Percentiles rank a stretch among this genome's conserved stretches.
These are phyloP conservation scores for Clarias batrachus DNA, from an alignment of 2,113 vertebrate genomes.

Conservation along the genomic window DNA sequence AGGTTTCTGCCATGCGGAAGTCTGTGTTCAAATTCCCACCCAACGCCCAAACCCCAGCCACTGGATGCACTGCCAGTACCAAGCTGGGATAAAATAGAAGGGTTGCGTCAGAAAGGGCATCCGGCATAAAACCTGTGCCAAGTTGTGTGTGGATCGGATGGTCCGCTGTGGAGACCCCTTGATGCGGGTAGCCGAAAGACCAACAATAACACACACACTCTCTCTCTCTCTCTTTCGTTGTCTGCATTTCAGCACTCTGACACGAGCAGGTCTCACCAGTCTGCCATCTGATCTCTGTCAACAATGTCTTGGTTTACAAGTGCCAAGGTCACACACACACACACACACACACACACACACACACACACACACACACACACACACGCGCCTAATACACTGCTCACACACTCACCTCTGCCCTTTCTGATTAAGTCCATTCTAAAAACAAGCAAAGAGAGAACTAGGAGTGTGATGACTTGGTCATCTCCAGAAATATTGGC, in stretches of 20 bases:
- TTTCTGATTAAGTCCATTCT: neutral
- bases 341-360: conserved; percentile 25
- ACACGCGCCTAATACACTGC: neutral
- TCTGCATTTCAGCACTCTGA: conserved; percentile 80
- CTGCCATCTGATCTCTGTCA: conserved; percentile 88
- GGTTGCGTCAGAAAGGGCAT: no score
- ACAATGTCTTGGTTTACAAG: no score
- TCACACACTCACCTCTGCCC: conserved; percentile 14
- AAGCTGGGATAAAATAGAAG: no score
- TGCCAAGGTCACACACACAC: neutral
- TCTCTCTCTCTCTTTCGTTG: neutral
- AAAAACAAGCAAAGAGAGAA: neutral
- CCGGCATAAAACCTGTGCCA: no score
- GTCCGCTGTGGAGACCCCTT: no score
- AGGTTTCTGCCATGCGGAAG: no score
- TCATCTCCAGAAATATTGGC: neutral
- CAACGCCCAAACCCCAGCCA: no score
- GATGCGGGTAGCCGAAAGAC: no score
- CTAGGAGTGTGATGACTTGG: neutral
- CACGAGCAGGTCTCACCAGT: conserved; percentile 80
- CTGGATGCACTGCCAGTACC: no score
- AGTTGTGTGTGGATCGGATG: no score
- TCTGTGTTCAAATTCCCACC: no score
- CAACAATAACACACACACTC: neutral
- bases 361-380: conserved; percentile 17